Evolutionary conservation across 2,113 vertebrate species (phyloP).

Genomic region (Mesocricetus auratus): DNA sequence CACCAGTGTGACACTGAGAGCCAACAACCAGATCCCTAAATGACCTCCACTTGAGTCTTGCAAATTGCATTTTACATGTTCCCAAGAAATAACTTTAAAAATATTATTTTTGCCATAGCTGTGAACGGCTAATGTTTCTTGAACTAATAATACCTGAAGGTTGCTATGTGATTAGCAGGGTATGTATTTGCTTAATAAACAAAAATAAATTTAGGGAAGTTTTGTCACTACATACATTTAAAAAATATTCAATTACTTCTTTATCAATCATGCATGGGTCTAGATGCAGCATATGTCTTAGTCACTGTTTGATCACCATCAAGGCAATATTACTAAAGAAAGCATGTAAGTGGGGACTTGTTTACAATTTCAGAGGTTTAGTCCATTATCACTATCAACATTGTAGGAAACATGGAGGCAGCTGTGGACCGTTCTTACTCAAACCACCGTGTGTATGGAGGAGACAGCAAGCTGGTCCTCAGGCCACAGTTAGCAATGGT

Average conservation of each 20-base stretch:
- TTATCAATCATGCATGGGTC: not conserved
- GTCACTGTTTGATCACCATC: not conserved
- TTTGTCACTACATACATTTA: not conserved
- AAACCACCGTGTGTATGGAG: not conserved
- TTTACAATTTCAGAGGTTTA: not conserved
- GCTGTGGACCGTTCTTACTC: not conserved
- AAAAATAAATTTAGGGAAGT: not conserved
- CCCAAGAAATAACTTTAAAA: conserved; percentile 24
- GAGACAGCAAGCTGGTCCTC: not conserved
- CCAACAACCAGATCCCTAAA: too few relatives aligned
- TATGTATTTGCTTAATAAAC: not conserved
- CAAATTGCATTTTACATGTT: not conserved
- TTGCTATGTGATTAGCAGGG: not conserved
- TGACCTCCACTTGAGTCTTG: not conserved
- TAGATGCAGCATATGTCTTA: not conserved
- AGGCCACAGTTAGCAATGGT: not conserved
- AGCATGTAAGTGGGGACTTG: not conserved
- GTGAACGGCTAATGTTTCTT: not conserved
- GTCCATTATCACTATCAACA: not conserved
- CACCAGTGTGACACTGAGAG: not conserved
- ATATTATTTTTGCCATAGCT: not conserved
- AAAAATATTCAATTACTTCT: conserved; percentile 28
- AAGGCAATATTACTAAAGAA: not conserved
- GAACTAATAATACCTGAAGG: not conserved
- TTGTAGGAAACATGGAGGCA: not conserved